Base-by-base conservation (phyloP, 1,140 invertebrate genomes). In the Thalassaphorura encarpata region DNA sequence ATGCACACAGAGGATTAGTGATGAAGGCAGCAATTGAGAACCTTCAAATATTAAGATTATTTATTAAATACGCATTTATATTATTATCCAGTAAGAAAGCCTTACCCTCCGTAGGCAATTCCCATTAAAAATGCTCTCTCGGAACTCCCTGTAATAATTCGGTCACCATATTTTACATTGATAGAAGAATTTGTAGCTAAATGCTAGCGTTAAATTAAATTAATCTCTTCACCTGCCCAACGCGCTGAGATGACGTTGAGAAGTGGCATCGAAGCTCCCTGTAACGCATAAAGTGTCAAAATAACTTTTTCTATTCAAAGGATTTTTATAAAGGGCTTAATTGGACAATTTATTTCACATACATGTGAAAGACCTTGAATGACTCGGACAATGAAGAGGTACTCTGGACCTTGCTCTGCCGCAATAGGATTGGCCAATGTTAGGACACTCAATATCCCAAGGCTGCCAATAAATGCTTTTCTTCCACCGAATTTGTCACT, bases 231-330 rank as follows among this genome's bases (percentile, higher is more conserved):
- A n/a, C 13, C 51, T 43, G 75, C 73, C 78, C 78, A 79, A 40
- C 74, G 71, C 4, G 71, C 69, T 71, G 75, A 76, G 18, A 79
- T 68, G 4, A 74, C 70, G 63, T 78, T 76, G 47, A 79, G 74
- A 16, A 74, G 68, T 15, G 78, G 77, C 61, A 78, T 74, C 15
- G 74, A 73, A 1, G 76, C 72, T 31, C 77, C 78, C 75, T 78
- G 56, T 19, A 63, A 51, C 42, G 27, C 13, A 6, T 13, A 24
- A 3, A 41, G 16, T 27, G n/a, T n/a, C n/a, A n/a, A n/a, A n/a
- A n/a, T n/a, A n/a, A n/a, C n/a, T n/a, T n/a, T n/a, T n/a, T n/a
- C n/a, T n/a, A n/a, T n/a, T n/a, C n/a, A n/a, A n/a, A n/a, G n/a
- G n/a, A n/a, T n/a, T n/a, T n/a, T n/a, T n/a, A n/a, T n/a, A n/a